phyloP scores from a whole-genome alignment of 2,113 vertebrate genomes.

The Damaliscus lunatus region DNA sequence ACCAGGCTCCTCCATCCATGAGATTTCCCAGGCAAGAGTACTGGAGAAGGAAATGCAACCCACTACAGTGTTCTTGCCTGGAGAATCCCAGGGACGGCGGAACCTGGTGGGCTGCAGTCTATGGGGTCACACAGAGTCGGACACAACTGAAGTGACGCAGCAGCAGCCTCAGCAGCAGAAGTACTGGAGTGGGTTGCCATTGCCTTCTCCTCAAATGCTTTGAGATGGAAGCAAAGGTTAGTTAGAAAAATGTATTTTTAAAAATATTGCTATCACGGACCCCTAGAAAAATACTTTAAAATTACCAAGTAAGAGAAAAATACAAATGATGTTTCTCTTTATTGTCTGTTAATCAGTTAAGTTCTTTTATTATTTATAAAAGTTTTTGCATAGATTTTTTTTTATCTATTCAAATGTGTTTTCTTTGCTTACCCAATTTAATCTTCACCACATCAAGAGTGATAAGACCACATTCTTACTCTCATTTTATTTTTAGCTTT shows the following conservation, averaged over 20 bases:
- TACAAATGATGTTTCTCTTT: background rate
- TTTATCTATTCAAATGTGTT: background rate
- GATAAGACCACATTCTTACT: background rate
- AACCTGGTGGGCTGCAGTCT: too few relatives aligned
- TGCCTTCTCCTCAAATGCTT: background rate
- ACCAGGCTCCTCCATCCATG: too few relatives aligned
- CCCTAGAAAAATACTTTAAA: background rate
- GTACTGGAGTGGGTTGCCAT: too few relatives aligned
- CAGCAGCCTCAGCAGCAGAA: too few relatives aligned
- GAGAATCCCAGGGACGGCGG: too few relatives aligned
- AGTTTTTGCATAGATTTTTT: background rate
- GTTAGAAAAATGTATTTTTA: background rate
- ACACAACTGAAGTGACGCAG: too few relatives aligned
- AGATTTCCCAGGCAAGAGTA: too few relatives aligned
- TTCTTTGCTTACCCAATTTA: background rate
- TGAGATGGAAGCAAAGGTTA: background rate
- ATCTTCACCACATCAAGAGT: background rate
- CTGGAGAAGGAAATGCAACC: too few relatives aligned
- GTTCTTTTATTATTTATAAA: background rate
- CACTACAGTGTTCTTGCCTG: too few relatives aligned
- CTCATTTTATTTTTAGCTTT: background rate
- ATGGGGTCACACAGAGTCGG: too few relatives aligned
- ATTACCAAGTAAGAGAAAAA: background rate
- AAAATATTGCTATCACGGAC: fast-evolving
- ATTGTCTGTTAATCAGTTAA: background rate